Evolutionary conservation across 2,888 invertebrate genomes (phyloP).

Genomic region (Sepioteuthis lessoniana): DNA sequence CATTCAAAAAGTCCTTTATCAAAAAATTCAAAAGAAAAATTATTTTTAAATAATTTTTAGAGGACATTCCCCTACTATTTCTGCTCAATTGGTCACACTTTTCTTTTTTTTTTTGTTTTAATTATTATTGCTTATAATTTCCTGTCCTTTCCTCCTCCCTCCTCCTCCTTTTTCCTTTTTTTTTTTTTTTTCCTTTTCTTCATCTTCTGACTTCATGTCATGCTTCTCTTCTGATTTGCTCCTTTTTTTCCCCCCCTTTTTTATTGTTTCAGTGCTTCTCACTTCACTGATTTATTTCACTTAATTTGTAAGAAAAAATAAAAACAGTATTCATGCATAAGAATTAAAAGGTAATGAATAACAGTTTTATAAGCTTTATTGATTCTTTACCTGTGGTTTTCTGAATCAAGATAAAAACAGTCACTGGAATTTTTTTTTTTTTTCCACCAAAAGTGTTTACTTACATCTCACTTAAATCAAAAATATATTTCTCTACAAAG

Average conservation of each 20-base stretch:
- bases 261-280: neutral
- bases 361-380: too few species aligned
- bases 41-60: neutral
- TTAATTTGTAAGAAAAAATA: neutral
- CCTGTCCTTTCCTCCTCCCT: neutral
- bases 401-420: too few species aligned
- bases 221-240: neutral
- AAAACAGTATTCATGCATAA: neutral
- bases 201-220: neutral
- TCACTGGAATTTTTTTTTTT: too few species aligned
- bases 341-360: neutral
- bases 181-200: neutral
- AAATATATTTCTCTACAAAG: too few species aligned
- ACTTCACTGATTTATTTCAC: neutral
- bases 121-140: neutral
- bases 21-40: neutral
- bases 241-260: neutral
- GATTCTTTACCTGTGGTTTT: too few species aligned
- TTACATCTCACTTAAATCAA: too few species aligned
- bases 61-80: neutral
- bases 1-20: too few species aligned
- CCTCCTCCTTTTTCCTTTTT: neutral
- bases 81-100: neutral
- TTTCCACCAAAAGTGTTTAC: too few species aligned
- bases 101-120: neutral